phyloP scores from a whole-genome alignment of 1,140 invertebrate genomes.

The Antheraea mylitta region DNA sequence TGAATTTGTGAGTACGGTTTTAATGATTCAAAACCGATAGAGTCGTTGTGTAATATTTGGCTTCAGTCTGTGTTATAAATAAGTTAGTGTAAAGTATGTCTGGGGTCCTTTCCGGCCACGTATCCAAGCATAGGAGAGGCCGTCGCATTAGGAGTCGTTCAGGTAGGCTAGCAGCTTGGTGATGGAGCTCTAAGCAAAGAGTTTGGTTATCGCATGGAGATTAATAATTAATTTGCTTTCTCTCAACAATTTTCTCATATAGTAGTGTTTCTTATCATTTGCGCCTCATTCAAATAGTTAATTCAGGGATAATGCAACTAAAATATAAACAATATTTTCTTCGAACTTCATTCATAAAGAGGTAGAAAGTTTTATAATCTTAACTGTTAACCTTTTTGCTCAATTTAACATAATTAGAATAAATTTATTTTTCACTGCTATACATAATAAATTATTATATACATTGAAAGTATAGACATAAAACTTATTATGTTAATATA shows the following conservation, averaged over 20 bases:
- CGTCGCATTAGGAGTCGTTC: constrained; percentile 56
- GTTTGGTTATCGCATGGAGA: constrained; percentile 53
- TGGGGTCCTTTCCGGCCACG: constrained; percentile 57
- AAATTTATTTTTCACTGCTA: too few species aligned
- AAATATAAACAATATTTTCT: neutral
- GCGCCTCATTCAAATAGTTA: neutral
- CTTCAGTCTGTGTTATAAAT: constrained; percentile 31
- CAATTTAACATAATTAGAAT: too few species aligned
- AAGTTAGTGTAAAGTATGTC: constrained; percentile 51
- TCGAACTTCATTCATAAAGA: too few species aligned
- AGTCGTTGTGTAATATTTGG: constrained; percentile 35
- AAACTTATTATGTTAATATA: too few species aligned
- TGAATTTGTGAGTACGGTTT: constrained; percentile 45
- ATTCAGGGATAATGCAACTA: neutral
- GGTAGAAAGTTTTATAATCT: too few species aligned
- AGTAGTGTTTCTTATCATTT: neutral
- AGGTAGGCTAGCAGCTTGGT: constrained; percentile 60
- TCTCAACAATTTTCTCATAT: neutral
- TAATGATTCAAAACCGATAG: constrained; percentile 40
- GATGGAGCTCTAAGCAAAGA: constrained; percentile 49
- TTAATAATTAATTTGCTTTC: constrained; percentile 10
- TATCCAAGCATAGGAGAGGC: constrained; percentile 59
- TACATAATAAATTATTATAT: neutral
- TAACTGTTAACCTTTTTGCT: too few species aligned
- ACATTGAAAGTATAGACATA: too few species aligned